A percentile compares a stretch with the other conserved stretches of the same genome.
phyloP scores from a whole-genome alignment of 2,113 vertebrate genomes.

The Lamprotornis superbus region DNA sequence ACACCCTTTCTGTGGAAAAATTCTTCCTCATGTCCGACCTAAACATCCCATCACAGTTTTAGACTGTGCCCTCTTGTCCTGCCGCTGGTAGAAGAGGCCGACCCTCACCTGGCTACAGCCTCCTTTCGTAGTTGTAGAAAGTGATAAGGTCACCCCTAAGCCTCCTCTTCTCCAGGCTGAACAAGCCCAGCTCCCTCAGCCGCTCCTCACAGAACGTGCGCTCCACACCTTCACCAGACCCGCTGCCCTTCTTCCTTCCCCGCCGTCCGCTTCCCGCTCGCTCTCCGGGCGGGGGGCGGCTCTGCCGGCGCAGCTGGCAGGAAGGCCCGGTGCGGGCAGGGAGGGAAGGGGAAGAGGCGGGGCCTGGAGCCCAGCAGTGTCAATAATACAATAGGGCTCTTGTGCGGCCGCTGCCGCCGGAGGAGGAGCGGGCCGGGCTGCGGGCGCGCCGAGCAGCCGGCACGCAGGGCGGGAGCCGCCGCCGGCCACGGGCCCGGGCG shows the following conservation, averaged over 20 bases:
- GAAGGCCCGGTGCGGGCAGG: conserved; percentile 41
- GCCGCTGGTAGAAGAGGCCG: neutral
- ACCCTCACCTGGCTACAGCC: neutral
- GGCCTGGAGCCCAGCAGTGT: conserved; percentile 80
- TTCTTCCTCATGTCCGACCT: neutral
- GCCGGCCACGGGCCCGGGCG: neutral
- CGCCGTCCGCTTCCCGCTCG: neutral
- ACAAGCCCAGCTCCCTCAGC: neutral
- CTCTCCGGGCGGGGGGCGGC: neutral
- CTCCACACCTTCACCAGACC: neutral
- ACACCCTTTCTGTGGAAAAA: neutral
- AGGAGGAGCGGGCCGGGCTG: conserved; percentile 46
- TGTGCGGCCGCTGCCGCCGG: conserved; percentile 70
- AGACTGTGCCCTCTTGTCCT: neutral
- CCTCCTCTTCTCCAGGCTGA: neutral
- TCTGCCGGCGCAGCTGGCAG: conserved; percentile 31
- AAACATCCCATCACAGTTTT: neutral
- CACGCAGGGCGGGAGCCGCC: neutral
- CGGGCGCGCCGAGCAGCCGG: neutral
- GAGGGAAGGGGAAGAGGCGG: conserved; percentile 76
- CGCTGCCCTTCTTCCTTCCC: neutral
- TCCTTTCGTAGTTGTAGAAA: neutral
- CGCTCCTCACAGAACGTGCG: neutral
- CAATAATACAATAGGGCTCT: conserved; percentile 91
- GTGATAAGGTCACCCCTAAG: neutral